Evolutionary conservation across 2,797 vertebrate genomes (phyloP).

Genomic region (Cyclopterus lumpus): DNA sequence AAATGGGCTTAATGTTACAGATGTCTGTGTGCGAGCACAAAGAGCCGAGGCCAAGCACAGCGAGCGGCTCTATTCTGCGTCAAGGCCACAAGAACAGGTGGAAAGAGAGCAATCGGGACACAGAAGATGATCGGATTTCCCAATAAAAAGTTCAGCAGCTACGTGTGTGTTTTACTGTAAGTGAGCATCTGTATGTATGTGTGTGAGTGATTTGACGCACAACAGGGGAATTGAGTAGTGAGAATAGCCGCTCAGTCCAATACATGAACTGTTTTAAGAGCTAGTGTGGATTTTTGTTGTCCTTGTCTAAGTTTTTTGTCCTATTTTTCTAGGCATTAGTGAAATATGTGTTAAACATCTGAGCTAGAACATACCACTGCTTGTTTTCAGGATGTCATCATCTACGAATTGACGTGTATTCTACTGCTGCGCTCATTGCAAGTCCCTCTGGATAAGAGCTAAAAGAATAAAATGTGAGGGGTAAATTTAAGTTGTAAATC

Average conservation of each 20-base stretch:
- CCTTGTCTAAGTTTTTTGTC: background rate
- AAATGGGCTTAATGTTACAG: constrained; percentile 79
- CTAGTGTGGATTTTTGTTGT: background rate
- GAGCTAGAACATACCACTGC: background rate
- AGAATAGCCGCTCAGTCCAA: constrained; percentile 4
- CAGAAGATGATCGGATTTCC: constrained; percentile 66
- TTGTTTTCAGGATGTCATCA: constrained; percentile 6
- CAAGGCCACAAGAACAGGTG: constrained; percentile 62
- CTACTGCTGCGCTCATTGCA: background rate
- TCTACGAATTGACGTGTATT: background rate
- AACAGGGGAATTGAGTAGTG: constrained; percentile 17
- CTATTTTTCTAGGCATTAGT: background rate
- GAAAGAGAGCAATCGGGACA: constrained; percentile 56
- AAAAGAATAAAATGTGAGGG: constrained; percentile 43
- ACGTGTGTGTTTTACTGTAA: constrained; percentile 17
- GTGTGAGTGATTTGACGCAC: constrained; percentile 10
- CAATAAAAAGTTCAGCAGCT: constrained; percentile 40
- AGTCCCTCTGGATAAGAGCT: constrained; percentile 3
- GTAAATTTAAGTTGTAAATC: constrained; percentile 65
- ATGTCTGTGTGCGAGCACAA: constrained; percentile 71
- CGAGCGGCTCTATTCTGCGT: constrained; percentile 60
- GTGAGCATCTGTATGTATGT: background rate
- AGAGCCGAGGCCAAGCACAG: constrained; percentile 58
- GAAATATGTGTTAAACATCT: constrained; percentile 11
- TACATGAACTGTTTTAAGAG: constrained; percentile 1